Base-by-base conservation (phyloP, 1,140 invertebrate genomes). In the Procambarus virginalis region DNA sequence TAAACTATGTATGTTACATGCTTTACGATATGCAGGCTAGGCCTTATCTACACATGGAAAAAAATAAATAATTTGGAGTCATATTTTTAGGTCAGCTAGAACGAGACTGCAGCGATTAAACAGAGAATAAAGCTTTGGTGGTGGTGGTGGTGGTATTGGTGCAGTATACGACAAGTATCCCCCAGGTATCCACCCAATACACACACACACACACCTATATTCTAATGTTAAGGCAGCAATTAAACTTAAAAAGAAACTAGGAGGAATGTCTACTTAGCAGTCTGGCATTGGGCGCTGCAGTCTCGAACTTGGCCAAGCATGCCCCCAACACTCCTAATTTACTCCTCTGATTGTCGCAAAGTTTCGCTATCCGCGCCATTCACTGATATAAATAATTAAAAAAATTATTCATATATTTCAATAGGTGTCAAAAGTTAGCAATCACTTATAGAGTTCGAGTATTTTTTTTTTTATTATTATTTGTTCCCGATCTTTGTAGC, bases 21-120 rank as follows among this genome's bases (percentile, higher is more conserved):
- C 79, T 81, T 81, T 20, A 81, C 51, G 79, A 81, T 81, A 81
- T 81, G 79, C 79, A 81, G 79, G 79, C 79, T 81, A 81, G 8
- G 22, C 49, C 79, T 81, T 81, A 81, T 81, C 79, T 81, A 81
- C 51, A 81, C 51, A 58, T 55, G 79, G 12, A 60, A 81, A 58
- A 58, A 73, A 22, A 58, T 9, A 58, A 9, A 6, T 58, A 9
- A 64, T 20, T 17, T 64, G 51, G 51, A 55, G 60, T 64, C 60
- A 17, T 64, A 6, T 4, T 64, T 58, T 64, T 17, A 64, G 60
- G 17, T 14, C 68, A 73, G 68, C 10, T 4, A 10, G 6, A 6
- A 34, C 68, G 68, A 34, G n/a, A 34, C 68, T 73, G 68, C 68
- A 73, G 68, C 22, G 68, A 14, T 34, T 34, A 5, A 73, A 34